phyloP scores from a whole-genome alignment of 1,140 invertebrate genomes.

The Odontomachus brunneus region DNA sequence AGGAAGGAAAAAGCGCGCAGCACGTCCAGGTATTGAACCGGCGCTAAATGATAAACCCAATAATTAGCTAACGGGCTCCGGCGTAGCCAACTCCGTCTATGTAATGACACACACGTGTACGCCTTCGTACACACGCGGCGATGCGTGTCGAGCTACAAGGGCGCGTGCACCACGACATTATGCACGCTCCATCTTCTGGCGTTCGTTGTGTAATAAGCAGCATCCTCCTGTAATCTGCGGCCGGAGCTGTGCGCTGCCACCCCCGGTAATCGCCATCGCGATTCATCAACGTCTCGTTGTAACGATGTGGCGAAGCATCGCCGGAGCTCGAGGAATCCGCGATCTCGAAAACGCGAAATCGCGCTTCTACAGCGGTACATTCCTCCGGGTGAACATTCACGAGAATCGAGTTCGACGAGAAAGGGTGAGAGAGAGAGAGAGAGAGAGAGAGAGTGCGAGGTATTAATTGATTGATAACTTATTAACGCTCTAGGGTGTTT shows the following conservation, averaged over 20 bases:
- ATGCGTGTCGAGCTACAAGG: slow-evolving; percentile 51
- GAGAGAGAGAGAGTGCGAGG: too few species aligned
- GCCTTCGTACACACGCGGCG: slow-evolving; percentile 44
- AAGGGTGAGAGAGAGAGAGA: too few species aligned
- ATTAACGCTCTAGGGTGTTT: too few species aligned
- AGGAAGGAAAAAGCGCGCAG: too few species aligned
- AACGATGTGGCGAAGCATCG: slow-evolving; percentile 11
- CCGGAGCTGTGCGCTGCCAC: slow-evolving; percentile 13
- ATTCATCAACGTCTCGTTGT: slow-evolving; percentile 61
- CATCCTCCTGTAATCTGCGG: slow-evolving; percentile 55
- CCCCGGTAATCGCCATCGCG: slow-evolving; percentile 34
- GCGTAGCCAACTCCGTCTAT: slow-evolving; percentile 32
- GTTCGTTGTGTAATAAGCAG: slow-evolving; percentile 56
- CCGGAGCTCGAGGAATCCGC: not conserved
- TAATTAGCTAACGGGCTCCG: slow-evolving; percentile 52
- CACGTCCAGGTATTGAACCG: slow-evolving; percentile 14
- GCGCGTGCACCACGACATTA: slow-evolving; percentile 52
- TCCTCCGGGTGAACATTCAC: not conserved
- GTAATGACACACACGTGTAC: slow-evolving; percentile 49
- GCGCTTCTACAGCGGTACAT: not conserved
- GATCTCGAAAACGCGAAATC: slow-evolving; percentile 17
- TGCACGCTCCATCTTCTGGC: slow-evolving; percentile 39
- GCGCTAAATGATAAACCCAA: slow-evolving; percentile 42
- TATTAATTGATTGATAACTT: too few species aligned
- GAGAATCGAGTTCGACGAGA: too few species aligned